Conservation (phyloP, 2,888 invertebrate genomes). For the Stenodera caucasica region DNA sequence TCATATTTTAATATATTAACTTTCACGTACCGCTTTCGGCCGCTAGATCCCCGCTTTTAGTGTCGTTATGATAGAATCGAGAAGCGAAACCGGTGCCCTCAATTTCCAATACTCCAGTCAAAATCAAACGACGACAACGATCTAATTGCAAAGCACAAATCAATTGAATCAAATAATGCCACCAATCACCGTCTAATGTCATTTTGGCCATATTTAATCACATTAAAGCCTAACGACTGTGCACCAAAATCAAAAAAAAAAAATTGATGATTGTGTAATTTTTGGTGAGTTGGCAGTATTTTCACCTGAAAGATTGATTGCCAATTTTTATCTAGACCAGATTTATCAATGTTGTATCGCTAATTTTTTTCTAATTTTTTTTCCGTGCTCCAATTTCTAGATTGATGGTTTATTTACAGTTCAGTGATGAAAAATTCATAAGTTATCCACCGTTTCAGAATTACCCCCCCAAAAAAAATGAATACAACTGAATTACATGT, state of each 20-base stretch:
- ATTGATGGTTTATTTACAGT: neutral
- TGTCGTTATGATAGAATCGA: too few species aligned
- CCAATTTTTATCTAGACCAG: slow-evolving; percentile 5
- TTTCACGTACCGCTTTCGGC: too few species aligned
- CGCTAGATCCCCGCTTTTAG: too few species aligned
- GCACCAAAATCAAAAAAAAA: neutral
- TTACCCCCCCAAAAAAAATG: too few species aligned
- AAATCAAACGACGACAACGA: too few species aligned
- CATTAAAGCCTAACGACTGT: neutral
- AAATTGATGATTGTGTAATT: neutral
- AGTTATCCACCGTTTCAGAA: neutral
- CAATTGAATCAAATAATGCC: too few species aligned
- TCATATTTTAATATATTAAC: too few species aligned
- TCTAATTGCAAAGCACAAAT: too few species aligned
- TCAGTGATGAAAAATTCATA: neutral
- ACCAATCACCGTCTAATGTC: neutral
- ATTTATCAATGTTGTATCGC: neutral
- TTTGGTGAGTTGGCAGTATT: slow-evolving; percentile 2
- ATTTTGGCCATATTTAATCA: neutral
- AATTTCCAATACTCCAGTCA: too few species aligned
- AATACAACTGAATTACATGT: too few species aligned
- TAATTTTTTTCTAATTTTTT: neutral
- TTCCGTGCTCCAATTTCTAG: neutral
- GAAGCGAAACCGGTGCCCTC: too few species aligned
- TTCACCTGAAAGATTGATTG: slow-evolving; percentile 13